A percentile compares a stretch with the other conserved stretches of the same genome.
Evolutionary conservation across 2,797 vertebrate species (phyloP).

Genomic region (Anas georgica): DNA sequence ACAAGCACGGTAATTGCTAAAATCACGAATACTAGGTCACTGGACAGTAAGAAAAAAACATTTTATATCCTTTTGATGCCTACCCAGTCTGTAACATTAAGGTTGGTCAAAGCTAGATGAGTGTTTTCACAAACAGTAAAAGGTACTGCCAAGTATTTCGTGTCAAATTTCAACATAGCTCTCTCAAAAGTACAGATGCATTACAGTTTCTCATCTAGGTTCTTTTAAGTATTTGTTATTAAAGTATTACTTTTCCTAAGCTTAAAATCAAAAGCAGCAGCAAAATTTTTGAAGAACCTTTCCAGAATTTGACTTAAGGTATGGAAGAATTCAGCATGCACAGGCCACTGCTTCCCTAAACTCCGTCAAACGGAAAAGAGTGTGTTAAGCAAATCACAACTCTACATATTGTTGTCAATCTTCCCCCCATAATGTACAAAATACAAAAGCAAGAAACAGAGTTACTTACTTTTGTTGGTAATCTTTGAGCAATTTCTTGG

Average conservation of each 20-base stretch:
- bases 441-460: background rate
- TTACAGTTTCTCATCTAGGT: background rate
- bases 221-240: background rate
- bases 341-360: background rate
- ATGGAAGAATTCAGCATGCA: background rate
- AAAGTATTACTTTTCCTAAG: background rate
- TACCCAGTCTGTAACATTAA: background rate
- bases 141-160: background rate
- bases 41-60: background rate
- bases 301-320: background rate
- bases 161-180: background rate
- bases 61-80: background rate
- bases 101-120: background rate
- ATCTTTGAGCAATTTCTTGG: slow-evolving; percentile 93
- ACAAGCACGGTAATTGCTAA: no score
- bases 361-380: background rate
- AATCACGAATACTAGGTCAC: no score
- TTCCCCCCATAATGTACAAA: background rate
- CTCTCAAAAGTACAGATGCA: background rate
- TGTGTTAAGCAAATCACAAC: background rate
- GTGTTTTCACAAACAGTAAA: background rate
- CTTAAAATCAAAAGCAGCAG: background rate
- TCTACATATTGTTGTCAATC: background rate
- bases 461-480: slow-evolving; percentile 91
- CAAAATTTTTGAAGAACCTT: background rate